Evolutionary conservation across 2,888 invertebrate species (phyloP).

Genomic region (Polydrusus tereticollis): DNA sequence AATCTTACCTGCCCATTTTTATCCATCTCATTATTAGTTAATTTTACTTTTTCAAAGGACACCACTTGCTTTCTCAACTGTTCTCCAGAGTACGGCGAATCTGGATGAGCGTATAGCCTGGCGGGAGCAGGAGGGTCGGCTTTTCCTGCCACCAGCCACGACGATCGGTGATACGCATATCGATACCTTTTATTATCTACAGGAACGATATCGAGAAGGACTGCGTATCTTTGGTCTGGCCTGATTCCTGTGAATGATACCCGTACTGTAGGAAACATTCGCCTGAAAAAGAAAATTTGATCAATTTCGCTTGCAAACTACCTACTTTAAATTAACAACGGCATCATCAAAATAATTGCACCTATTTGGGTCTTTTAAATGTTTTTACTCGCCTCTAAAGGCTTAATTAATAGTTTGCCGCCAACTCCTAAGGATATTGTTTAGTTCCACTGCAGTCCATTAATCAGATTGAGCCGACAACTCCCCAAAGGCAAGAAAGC

Average conservation of each 20-base stretch:
- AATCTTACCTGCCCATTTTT: conserved; percentile 78
- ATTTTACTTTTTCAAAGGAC: conserved; percentile 86
- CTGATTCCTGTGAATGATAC: conserved; percentile 80
- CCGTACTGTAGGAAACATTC: conserved; percentile 87
- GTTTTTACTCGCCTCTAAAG: conserved; percentile 61
- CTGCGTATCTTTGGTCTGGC: conserved; percentile 77
- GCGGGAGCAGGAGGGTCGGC: conserved; percentile 82
- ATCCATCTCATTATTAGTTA: conserved; percentile 88
- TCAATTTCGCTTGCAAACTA: no score
- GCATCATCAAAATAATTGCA: background rate
- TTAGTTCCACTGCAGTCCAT: conserved; percentile 61
- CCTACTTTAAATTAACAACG: no score
- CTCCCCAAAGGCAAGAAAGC: conserved; percentile 53
- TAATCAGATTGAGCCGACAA: conserved; percentile 60
- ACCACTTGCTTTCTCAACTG: conserved; percentile 84
- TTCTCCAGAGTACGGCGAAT: conserved; percentile 84
- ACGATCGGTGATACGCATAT: conserved; percentile 86
- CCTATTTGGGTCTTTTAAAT: conserved; percentile 55
- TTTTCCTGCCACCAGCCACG: conserved; percentile 87
- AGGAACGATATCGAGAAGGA: conserved; percentile 84
- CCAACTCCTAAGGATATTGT: conserved; percentile 60
- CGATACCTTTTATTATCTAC: conserved; percentile 84
- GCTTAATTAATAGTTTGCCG: conserved; percentile 62
- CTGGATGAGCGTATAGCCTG: conserved; percentile 83
- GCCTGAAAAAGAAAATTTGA: conserved; percentile 73